Base-by-base conservation (phyloP, 92 coral and sea anemone genomes). In the Galaxea fascicularis region DNA sequence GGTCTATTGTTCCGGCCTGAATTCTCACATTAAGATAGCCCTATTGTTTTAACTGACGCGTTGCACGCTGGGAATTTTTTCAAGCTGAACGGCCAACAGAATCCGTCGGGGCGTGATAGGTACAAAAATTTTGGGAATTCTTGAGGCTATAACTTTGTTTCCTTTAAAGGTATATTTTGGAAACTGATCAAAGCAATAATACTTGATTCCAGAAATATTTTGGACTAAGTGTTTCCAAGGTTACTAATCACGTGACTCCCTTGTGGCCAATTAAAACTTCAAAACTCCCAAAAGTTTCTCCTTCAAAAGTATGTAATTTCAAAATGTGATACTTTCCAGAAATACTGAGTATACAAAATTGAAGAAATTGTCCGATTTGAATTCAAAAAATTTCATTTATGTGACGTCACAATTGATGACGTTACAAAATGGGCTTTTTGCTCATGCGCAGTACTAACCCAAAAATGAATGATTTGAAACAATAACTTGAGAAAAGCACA, bases 321-420 rank as follows among this genome's bases (percentile, higher is more conserved):
- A 64, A 64, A 64, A 25, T 64, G 31, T 27, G 70, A 65, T 65
- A 65, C 31, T 65, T 25, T 65, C 11, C 16, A 65, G 70, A 65
- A 27, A 65, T 24, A 6, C 17, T 8, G 41, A 0, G 70, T 13
- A 65, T 7, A 65, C 17, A 25, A 10, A 65, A 65, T 65, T 65
- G 70, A 65, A 65, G 70, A 65, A 8, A 14, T 65, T 65, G 70
- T 26, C 70, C 45, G 44, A 65, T 25, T 65, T 65, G 70, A 65
- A 65, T 20, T 65, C 70, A n/a, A n/a, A n/a, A n/a, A n/a, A 65
- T 65, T 65, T 65, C 66, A 65, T 65, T 27, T 65, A 21, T 24
- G 31, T 65, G 70, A 65, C 44, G 70, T 4, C 70, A 65, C 45
- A 65, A 65, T 10, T 65, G 70, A 65, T 27, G 70, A 65, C 70